Base-by-base conservation (phyloP, 2,797 vertebrate species). In the Phylloscopus collybita region DNA sequence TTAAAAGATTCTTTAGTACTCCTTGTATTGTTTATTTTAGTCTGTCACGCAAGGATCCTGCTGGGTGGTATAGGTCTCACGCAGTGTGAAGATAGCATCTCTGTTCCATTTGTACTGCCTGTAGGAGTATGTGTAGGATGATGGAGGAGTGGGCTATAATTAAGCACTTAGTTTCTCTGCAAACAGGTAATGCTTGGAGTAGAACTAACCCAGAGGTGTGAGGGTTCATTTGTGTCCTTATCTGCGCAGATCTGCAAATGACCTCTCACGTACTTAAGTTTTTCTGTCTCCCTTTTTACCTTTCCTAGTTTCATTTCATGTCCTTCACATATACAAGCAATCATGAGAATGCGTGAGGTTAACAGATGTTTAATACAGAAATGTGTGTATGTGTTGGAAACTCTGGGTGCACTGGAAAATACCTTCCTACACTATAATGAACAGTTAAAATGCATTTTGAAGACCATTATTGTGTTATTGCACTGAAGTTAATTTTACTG, bases 91-190 rank as follows among this genome's bases (percentile, higher is more conserved):
- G n/a, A 54, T 11, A 69, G n/a, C 57, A 36, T 29, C 49, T 74
- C 53, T 1, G 0, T 71, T 78, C 69, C 23, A 17, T 42, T 56
- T 53, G 22, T 72, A 42, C 45, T 85, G 44, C 57, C 22, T 2
- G 79, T 34, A 5, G 5, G 0, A 42, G 23, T 40, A 6, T 0
- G 0, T 1, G 8, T 16, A 49, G 59, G 45, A 27, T 47, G 50
- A 42, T 49, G 50, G 73, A 90, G 59, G 38, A 80, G 88, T 36
- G 49, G 40, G 51, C 22, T 86, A 1, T 42, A 64, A 56, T 34
- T 45, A 64, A 72, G 21, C 38, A 32, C 12, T 40, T 66, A 11
- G 5, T 42, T 92, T 67, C 66, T 53, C 67, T 91, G 60, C 38
- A 71, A 73, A 36, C 11, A 9, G 34, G 16, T 69, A 23, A 9